These are phyloP conservation scores for Reticulitermes lucifugus DNA, from an alignment of 2,888 invertebrate genomes.

Conservation along the genomic window DNA sequence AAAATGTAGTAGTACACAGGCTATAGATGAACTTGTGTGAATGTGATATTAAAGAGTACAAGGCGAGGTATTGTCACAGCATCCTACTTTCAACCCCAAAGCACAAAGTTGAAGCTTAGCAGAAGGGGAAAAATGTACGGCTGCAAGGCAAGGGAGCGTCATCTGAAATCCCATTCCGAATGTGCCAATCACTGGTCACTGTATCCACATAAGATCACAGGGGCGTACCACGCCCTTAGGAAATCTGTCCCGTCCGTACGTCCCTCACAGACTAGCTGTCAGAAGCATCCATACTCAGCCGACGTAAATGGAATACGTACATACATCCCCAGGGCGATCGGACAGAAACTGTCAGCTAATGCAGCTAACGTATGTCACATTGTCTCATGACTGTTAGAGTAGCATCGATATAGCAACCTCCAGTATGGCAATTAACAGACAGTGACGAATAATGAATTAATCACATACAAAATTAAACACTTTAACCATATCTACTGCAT, in stretches of 20 bases:
- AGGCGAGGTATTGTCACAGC: neutral
- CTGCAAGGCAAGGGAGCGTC: neutral
- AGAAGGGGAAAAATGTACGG: neutral
- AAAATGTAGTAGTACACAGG: neutral
- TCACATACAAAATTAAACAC: neutral
- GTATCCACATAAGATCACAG: constrained; percentile 31
- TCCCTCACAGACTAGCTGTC: constrained; percentile 16
- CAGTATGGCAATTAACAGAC: neutral
- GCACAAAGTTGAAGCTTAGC: neutral
- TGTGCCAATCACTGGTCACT: constrained; percentile 32
- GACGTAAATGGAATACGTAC: constrained; percentile 6
- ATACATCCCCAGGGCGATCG: neutral
- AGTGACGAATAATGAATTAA: neutral
- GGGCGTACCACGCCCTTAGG: neutral
- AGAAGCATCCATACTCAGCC: constrained; percentile 20
- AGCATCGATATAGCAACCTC: neutral
- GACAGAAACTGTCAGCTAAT: constrained; percentile 8
- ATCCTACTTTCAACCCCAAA: neutral
- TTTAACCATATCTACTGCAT: neutral
- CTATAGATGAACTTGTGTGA: neutral
- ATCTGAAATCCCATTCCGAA: constrained; percentile 30
- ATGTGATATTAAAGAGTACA: neutral
- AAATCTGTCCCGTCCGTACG: neutral
- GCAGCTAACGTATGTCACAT: neutral
- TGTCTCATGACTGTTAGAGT: neutral